Evolutionary conservation across 30 jellyfish, hydroid and myxozoan genomes (phyloP).

Genomic region (Hydra vulgaris): DNA sequence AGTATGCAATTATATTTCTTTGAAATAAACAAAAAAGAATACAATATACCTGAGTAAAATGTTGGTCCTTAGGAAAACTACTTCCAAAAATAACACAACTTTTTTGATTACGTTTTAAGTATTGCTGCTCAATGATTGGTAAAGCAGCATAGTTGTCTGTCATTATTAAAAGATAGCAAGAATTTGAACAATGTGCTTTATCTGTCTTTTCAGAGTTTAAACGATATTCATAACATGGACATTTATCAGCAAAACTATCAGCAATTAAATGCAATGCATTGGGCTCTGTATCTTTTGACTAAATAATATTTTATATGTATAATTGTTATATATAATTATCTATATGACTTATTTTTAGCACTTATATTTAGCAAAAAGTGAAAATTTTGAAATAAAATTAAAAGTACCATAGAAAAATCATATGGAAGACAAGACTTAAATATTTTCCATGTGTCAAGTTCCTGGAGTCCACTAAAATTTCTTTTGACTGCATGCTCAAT

Average conservation of each 20-base stretch:
- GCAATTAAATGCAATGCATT: neutral
- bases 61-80: slow-evolving; percentile 29
- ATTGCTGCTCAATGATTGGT: slow-evolving; percentile 37
- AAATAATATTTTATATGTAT: neutral
- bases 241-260: neutral
- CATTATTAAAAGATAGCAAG: slow-evolving; percentile 38
- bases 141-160: slow-evolving; percentile 59
- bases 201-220: neutral
- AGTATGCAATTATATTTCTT: slow-evolving; percentile 23
- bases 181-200: neutral
- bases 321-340: too few species aligned
- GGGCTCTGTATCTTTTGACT: neutral
- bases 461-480: slow-evolving; percentile 19
- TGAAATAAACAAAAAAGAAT: slow-evolving; percentile 44
- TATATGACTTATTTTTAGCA: too few species aligned
- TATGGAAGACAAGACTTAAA: slow-evolving; percentile 16
- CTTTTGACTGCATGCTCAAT: slow-evolving; percentile 42
- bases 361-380: too few species aligned
- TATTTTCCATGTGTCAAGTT: slow-evolving; percentile 38
- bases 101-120: slow-evolving; percentile 26
- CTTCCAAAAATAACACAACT: slow-evolving; percentile 36
- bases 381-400: too few species aligned
- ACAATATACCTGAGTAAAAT: neutral
- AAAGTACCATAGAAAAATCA: neutral
- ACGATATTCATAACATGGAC: neutral